Conservation (phyloP, 2,888 invertebrate species). For the Gasteruption jaculator region DNA sequence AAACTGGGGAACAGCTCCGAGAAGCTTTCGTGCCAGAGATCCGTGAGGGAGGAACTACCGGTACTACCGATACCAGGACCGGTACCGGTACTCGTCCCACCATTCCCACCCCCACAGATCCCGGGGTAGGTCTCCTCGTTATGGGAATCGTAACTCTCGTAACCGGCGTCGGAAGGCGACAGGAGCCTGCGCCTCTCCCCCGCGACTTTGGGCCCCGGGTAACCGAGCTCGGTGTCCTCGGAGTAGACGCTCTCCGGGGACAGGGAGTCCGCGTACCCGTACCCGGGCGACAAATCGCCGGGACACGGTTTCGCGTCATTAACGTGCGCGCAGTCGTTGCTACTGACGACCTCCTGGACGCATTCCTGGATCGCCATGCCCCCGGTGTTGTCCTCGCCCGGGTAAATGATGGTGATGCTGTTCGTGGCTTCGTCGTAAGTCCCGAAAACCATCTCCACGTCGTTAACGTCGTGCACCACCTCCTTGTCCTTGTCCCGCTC, state of each 20-base stretch:
- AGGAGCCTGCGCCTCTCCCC: constrained; percentile 17
- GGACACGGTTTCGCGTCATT: constrained; percentile 23
- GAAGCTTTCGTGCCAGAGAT: constrained; percentile 72
- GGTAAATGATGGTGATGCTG: constrained; percentile 69
- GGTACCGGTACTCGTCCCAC: too few relatives aligned
- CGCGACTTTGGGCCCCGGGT: neutral
- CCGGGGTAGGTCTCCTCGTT: constrained; percentile 20
- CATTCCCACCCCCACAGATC: constrained; percentile 15
- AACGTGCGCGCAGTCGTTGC: constrained; percentile 24
- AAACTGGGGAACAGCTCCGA: constrained; percentile 75
- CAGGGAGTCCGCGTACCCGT: constrained; percentile 37
- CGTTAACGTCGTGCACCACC: constrained; percentile 50
- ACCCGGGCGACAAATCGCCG: constrained; percentile 34
- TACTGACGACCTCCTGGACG: constrained; percentile 38
- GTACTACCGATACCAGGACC: too few relatives aligned
- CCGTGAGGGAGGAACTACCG: constrained; percentile 54
- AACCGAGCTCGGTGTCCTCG: constrained; percentile 35
- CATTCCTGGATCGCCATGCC: constrained; percentile 50
- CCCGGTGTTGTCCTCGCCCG: constrained; percentile 56
- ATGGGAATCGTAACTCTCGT: constrained; percentile 65
- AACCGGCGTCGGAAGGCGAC: constrained; percentile 59
- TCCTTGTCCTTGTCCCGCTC: constrained; percentile 28
- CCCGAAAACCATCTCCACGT: constrained; percentile 64
- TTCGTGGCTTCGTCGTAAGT: constrained; percentile 70
- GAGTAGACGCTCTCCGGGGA: constrained; percentile 42